A percentile compares a stretch with the other conserved stretches of the same genome.
Evolutionary conservation across 2,113 vertebrate species (phyloP).

Genomic region (Ameiurus melas): DNA sequence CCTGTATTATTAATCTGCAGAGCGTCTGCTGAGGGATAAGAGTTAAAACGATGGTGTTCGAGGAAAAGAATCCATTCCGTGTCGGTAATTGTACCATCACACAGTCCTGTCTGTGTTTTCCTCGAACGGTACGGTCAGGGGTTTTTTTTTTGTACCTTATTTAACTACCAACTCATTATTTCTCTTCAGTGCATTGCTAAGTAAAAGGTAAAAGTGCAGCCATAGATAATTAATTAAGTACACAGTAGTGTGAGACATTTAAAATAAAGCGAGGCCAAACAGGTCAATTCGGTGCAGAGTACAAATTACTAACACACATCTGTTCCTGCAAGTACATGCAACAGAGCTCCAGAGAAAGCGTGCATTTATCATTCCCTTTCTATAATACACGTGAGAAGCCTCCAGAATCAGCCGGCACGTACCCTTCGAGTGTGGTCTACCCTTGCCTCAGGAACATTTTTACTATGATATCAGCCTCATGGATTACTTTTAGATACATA

Average conservation of each 20-base stretch:
- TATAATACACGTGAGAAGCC: not conserved
- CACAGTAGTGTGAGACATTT: not conserved
- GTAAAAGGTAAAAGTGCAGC: not conserved
- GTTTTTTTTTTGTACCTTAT: not conserved
- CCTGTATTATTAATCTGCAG: too few species aligned
- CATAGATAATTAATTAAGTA: not conserved
- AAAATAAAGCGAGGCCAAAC: constrained; percentile 1
- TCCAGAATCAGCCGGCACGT: not conserved
- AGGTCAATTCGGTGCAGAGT: constrained; percentile 21
- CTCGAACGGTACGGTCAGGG: not conserved
- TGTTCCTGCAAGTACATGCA: not conserved
- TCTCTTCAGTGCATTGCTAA: not conserved
- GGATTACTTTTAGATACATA: constrained; percentile 53
- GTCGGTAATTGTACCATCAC: not conserved
- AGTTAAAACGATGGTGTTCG: not conserved
- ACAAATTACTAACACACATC: constrained; percentile 28
- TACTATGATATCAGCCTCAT: constrained; percentile 41
- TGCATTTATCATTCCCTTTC: constrained; percentile 37
- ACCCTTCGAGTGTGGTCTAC: constrained; percentile 19
- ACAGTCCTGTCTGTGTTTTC: not conserved
- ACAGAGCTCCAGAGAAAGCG: not conserved
- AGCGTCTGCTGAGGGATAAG: not conserved
- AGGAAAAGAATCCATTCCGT: not conserved
- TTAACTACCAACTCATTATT: not conserved
- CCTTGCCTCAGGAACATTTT: constrained; percentile 41